These are phyloP conservation scores for Mobula birostris DNA, from an alignment of 2,113 vertebrate species.

Conservation along the genomic window DNA sequence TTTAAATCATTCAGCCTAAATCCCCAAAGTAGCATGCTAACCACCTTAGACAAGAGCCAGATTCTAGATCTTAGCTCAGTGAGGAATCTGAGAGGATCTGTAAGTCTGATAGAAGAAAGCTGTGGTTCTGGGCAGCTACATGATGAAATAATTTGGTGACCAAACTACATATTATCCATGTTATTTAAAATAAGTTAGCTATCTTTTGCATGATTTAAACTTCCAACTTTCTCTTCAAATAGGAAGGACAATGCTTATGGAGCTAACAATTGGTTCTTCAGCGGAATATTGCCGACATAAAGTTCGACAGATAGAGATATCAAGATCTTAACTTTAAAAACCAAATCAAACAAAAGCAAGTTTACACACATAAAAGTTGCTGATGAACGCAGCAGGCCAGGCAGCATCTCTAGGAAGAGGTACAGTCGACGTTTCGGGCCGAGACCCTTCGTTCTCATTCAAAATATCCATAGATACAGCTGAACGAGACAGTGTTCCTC, in stretches of 20 bases:
- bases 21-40: conserved; percentile 27
- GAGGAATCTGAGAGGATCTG: not conserved
- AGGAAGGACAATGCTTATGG: not conserved
- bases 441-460: too few relatives aligned
- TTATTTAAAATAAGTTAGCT: not conserved
- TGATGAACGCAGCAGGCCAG: too few relatives aligned
- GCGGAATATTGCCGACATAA: not conserved
- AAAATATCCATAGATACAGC: too few relatives aligned
- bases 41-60: conserved; percentile 23
- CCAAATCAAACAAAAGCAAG: too few relatives aligned
- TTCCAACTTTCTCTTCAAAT: not conserved
- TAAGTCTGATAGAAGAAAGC: not conserved
- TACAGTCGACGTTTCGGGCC: too few relatives aligned
- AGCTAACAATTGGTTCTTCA: not conserved
- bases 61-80: not conserved
- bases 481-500: too few relatives aligned
- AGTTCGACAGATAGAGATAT: not conserved
- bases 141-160: not conserved
- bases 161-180: not conserved
- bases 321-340: not conserved
- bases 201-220: not conserved
- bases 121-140: not conserved
- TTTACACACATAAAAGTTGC: too few relatives aligned
- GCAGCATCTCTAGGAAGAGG: too few relatives aligned
- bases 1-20: not conserved